Base-by-base conservation (phyloP, 2,797 vertebrate species). In the Discoglossus pictus region DNA sequence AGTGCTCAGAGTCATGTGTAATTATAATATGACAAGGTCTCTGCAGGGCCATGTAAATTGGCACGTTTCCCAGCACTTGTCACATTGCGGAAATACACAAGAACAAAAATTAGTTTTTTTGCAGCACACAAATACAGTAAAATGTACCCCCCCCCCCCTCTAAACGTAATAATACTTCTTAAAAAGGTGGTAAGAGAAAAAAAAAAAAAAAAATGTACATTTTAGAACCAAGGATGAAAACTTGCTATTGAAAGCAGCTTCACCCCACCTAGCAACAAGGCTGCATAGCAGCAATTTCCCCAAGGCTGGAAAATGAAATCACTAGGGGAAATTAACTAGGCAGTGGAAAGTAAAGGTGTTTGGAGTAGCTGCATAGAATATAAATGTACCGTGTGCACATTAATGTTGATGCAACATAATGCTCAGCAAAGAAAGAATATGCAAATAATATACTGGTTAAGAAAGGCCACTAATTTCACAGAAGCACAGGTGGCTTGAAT, bases 21-120 rank as follows among this genome's bases (percentile, higher is more conserved):
- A 87, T 84, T 80, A 88, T 67, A 83, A 76, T 76, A 82, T 58
- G 80, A 79, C 78, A 83, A 83, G 79, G 78, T 65, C 73, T 82
- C 77, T 85, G 79, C 55, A 38, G 35, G 72, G 76, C 78, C 75
- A 79, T 35, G 72, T 42, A 76, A 80, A 18, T 52, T 83, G 83
- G 86, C 84, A 78, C 65, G 74, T 75, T 83, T 87, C 88, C 85
- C 86, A 86, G 85, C 78, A 83, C 78, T 80, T 88, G 84, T 88
- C 86, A 88, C 76, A 81, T 81, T 77, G 77, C 74, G 71, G 81
- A 86, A 81, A 36, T 27, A 85, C 66, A 68, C 66, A 70, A 53
- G 76, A 68, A 80, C 84, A 84, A 89, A 78, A 50, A 65, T 43
- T n/a, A n/a, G n/a, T n/a, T n/a, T n/a, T n/a, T n/a, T n/a, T n/a